A percentile compares a stretch with the other conserved stretches of the same genome.
Evolutionary conservation across 2,113 vertebrate genomes (phyloP).

Genomic region (Albula glossodonta): DNA sequence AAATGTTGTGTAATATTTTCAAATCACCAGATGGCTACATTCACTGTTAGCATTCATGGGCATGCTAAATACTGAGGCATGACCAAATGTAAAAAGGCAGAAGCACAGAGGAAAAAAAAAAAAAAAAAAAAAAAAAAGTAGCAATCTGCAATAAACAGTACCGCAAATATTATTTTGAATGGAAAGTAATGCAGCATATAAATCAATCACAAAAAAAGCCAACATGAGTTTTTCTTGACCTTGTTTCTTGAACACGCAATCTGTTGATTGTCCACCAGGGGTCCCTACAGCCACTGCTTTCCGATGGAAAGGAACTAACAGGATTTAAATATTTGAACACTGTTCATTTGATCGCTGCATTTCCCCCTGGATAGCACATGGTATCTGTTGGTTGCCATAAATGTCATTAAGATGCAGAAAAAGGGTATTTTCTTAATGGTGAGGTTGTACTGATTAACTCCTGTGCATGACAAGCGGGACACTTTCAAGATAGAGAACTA

Average conservation of each 20-base stretch:
- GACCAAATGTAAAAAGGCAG: neutral
- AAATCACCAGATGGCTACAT: slow-evolving; percentile 12
- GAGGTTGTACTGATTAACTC: neutral
- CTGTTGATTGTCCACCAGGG: neutral
- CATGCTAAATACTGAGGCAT: neutral
- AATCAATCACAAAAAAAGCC: neutral
- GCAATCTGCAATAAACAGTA: neutral
- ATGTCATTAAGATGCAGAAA: no score
- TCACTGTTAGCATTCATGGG: neutral
- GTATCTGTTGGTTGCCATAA: no score
- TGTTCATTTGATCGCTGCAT: no score
- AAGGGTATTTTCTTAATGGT: no score
- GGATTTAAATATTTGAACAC: no score
- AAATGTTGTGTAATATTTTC: neutral
- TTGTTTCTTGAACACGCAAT: neutral
- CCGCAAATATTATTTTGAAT: neutral
- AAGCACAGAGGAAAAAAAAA: neutral
- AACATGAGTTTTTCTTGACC: neutral
- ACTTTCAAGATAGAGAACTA: no score
- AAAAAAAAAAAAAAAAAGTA: neutral
- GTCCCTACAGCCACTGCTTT: no score
- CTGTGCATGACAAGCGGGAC: no score
- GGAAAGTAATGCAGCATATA: neutral
- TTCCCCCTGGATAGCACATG: no score
- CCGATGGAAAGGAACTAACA: no score